Base-by-base conservation (phyloP, 2,797 vertebrate genomes). In the Acomys russatus region DNA sequence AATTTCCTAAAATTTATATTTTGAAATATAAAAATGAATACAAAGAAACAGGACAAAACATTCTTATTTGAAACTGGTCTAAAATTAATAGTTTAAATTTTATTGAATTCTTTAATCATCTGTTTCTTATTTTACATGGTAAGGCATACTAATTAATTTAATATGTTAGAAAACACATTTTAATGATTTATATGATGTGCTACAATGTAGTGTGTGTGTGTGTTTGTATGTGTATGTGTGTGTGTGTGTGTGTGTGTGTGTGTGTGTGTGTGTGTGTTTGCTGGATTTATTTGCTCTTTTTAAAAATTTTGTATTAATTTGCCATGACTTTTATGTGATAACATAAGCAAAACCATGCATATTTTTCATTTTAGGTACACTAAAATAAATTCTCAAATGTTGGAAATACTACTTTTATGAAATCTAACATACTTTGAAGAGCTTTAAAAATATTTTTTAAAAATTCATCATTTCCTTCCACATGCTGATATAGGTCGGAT, bases 241-340 rank as follows among this genome's bases (percentile, higher is more conserved):
- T 49, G 10, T 25, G 3, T 44, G 8, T 18, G 33, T 33, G 28
- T 70, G 66, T n/a, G 6, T 17, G 14, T 17, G 79, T 89, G 3
- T 2, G 5, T 49, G 38, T 66, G 12, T 82, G 33, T 22, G 18
- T n/a, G 10, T 25, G 10, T 87, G 10, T 22, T 9, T 20, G 8
- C 9, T 74, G 70, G 17, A 33, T 4, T 64, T 63, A 89, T 76
- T 63, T 77, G 59, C 11, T 76, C 5, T 10, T 76, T 63, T 56
- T 56, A 30, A 56, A 56, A 68, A 68, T 92, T 82, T 59, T 28
- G 35, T 87, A 83, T 30, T 91, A 93, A 88, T 78, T 96, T 95
- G 18, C 3, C 4, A 33, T 66, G 38, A 64, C 4, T 89, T 92
- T 94, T 76, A 77, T 38, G 6, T 91, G 51, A 59, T 76, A 93